Evolutionary conservation across 30 jellyfish, hydroid and myxozoan genomes (phyloP), one percentile per base, ranked within the genome.

Genomic region (Mastigias papua): DNA sequence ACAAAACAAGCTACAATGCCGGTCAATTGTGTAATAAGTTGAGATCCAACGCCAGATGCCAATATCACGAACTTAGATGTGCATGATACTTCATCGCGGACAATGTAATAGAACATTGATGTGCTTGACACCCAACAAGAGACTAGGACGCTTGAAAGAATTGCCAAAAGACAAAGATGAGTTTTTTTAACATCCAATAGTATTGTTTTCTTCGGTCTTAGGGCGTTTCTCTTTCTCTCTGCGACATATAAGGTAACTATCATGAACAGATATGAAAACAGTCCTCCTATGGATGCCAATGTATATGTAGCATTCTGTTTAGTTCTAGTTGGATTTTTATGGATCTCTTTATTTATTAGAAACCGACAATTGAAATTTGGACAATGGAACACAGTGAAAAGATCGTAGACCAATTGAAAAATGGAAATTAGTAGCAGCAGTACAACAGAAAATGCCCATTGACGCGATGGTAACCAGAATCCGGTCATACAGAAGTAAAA

Each of bases 11-110:
- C 72, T 17, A 76, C 77, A 32, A 86, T 64, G 16, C 89, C 87
- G 35, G 90, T 74, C 95, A 90, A 86, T 29, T 82, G 92, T 9
- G 76, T 82, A 17, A 48, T 67, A 29, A 82, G 81, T 50, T 82
- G 92, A 0, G 92, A 66, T 25, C 92, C 92, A 66, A 82, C 92
- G 0, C 92, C 92, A 13, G 92, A 27, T 16, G 81, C 85, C 17
- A 82, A 78, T n/a, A 82, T 21, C 28, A 73, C 23, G 30, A 35
- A 82, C 22, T 82, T 27, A 22, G 10, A 48, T 54, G 29, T 0
- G 33, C 29, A 34, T 37, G 80, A 64, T 4, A 82, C 15, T 48
- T 82, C 69, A 48, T 82, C 83, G 8, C 92, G 92, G 60, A 58
- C 69, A 10, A 82, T 31, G 77, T 82, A 82, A 79, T 64, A 82